Evolutionary conservation across 2,113 vertebrate genomes (phyloP).

Genomic region (Amblyornis subalaris): DNA sequence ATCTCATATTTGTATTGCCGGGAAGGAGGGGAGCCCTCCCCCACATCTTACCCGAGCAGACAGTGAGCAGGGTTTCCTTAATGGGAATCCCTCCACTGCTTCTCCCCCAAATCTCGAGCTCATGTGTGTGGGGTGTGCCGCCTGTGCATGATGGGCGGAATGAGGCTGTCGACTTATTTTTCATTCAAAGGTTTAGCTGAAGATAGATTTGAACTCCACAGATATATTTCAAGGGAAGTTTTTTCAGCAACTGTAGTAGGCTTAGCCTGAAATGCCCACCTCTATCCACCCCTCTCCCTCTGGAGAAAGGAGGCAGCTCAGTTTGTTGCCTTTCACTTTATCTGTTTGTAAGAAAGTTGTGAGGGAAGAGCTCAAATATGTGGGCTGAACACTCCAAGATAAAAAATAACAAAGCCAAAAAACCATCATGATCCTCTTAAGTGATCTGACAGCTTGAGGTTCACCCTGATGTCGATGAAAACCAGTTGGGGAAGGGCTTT

Average conservation of each 20-base stretch:
- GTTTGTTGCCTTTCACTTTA: neutral
- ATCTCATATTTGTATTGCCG: fast-evolving
- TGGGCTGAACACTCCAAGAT: neutral
- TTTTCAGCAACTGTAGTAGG: neutral
- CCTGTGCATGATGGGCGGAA: neutral
- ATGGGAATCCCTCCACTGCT: neutral
- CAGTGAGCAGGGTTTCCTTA: neutral
- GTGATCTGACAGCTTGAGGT: neutral
- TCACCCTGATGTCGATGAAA: neutral
- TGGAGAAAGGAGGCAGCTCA: neutral
- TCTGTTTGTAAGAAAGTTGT: neutral
- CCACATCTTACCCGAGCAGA: neutral
- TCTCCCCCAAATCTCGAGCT: slow-evolving; percentile 13
- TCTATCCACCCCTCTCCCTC: neutral
- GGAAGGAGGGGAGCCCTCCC: slow-evolving; percentile 2
- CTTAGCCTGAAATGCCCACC: slow-evolving; percentile 9
- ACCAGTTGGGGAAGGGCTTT: neutral
- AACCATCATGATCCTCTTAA: neutral
- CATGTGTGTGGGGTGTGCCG: neutral
- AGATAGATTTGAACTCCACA: neutral
- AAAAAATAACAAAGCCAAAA: neutral
- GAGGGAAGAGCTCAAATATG: neutral
- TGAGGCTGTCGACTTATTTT: neutral
- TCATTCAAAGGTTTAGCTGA: neutral
- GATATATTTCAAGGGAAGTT: neutral